Conservation (phyloP, 1,140 invertebrate species). For the Ceratitis capitata region DNA sequence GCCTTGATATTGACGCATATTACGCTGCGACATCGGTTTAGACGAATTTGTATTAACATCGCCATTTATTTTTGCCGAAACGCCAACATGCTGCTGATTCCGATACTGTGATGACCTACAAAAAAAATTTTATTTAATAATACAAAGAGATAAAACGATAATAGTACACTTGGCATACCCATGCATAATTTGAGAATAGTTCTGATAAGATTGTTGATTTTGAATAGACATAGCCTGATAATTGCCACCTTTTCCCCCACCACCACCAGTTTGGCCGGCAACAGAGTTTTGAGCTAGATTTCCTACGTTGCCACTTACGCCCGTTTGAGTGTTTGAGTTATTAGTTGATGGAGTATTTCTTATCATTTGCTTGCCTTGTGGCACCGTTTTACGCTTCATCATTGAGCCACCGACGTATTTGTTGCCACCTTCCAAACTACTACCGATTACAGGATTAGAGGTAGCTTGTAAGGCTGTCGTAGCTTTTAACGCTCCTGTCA, state of each 20-base stretch:
- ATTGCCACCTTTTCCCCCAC: slow-evolving; percentile 47
- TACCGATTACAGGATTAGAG: slow-evolving; percentile 39
- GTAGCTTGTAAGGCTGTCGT: slow-evolving; percentile 42
- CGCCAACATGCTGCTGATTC: slow-evolving; percentile 46
- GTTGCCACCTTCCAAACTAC: slow-evolving; percentile 47
- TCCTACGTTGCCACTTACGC: not conserved
- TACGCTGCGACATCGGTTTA: slow-evolving; percentile 57
- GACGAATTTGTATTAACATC: slow-evolving; percentile 50
- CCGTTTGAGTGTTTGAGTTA: slow-evolving; percentile 39
- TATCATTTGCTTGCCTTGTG: slow-evolving; percentile 56
- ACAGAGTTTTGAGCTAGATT: slow-evolving; percentile 19
- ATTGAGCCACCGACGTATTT: slow-evolving; percentile 57
- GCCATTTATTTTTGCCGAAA: slow-evolving; percentile 59
- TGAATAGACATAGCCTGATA: slow-evolving; percentile 60
- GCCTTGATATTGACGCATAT: slow-evolving; percentile 58
- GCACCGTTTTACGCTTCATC: slow-evolving; percentile 58
- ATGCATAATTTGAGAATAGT: slow-evolving; percentile 55
- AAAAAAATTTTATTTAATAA: not conserved
- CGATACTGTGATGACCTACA: not conserved
- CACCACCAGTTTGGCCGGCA: slow-evolving; percentile 39
- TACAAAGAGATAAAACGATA: not conserved
- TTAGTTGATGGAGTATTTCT: slow-evolving; percentile 51
- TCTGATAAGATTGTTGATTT: slow-evolving; percentile 55
- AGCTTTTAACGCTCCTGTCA: slow-evolving; percentile 55
- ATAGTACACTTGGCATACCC: slow-evolving; percentile 45